Conservation (phyloP, 2,797 vertebrate genomes). For the Acomys russatus region DNA sequence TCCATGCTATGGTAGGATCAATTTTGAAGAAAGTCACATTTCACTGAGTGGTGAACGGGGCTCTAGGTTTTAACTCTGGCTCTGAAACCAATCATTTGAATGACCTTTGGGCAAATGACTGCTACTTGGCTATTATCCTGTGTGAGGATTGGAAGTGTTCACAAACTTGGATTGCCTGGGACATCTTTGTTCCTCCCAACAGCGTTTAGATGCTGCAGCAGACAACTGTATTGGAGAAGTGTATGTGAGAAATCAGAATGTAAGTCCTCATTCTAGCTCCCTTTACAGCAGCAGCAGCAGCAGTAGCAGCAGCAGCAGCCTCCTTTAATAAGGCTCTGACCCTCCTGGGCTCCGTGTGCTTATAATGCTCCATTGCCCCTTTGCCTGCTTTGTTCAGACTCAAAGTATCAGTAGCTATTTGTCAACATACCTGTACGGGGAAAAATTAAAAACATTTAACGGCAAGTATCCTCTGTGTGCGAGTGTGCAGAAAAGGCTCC, state of each 20-base stretch:
- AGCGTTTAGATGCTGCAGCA: slow-evolving; percentile 45
- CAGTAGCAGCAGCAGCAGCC: not conserved
- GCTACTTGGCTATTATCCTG: not conserved
- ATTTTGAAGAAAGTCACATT: not conserved
- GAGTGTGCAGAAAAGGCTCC: not conserved
- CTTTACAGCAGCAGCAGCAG: not conserved
- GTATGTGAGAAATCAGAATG: slow-evolving; percentile 25
- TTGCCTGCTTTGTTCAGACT: not conserved
- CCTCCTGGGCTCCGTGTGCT: not conserved
- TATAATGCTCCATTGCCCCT: not conserved
- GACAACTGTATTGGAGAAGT: slow-evolving; percentile 29
- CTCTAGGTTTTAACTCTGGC: not conserved
- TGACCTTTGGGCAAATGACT: not conserved
- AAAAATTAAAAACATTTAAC: slow-evolving; percentile 36
- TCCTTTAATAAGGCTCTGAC: not conserved
- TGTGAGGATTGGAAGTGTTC: not conserved
- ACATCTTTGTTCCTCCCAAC: not conserved
- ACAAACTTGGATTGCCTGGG: not conserved
- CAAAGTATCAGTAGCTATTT: slow-evolving; percentile 10
- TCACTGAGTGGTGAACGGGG: not conserved
- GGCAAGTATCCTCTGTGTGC: not conserved
- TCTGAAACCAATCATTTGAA: not conserved
- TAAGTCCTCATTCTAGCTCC: not conserved
- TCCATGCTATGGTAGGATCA: not conserved
- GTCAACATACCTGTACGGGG: not conserved